Evolutionary conservation across 2,888 invertebrate species (phyloP), one percentile per base, ranked within the genome.

Genomic region (Lagria hirta): DNA sequence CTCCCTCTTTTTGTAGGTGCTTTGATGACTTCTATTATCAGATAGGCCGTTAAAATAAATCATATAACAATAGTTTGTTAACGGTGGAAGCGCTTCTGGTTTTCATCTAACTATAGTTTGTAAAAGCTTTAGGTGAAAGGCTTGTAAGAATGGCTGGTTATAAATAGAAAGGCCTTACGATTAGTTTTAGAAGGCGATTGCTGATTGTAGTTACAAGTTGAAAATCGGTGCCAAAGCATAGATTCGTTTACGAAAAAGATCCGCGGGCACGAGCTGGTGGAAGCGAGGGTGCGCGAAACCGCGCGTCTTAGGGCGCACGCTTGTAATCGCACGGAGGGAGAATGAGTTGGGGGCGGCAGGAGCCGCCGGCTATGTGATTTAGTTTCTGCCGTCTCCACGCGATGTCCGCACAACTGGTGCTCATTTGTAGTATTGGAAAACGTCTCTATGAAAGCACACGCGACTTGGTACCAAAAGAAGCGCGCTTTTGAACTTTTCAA

Each of bases 41-140:
- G 65, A 62, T 64, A 64, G 63, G 63, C 66, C 66, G 65, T 65
- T 63, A 65, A 64, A 60, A 68, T 70, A 69, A 69, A 70, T 69
- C 69, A 69, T 69, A 62, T 65, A 64, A 62, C 65, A 67, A 42
- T 24, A 24, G 27, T 28, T n/a, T n/a, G n/a, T n/a, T n/a, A n/a
- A n/a, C n/a, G n/a, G n/a, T n/a, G n/a, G n/a, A n/a, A n/a, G n/a
- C n/a, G n/a, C n/a, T n/a, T n/a, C n/a, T n/a, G n/a, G n/a, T n/a
- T n/a, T n/a, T n/a, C n/a, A n/a, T n/a, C n/a, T n/a, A n/a, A n/a
- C n/a, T n/a, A n/a, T n/a, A n/a, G n/a, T n/a, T n/a, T n/a, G n/a
- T n/a, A n/a, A n/a, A n/a, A n/a, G n/a, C n/a, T n/a, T n/a, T n/a
- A n/a, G n/a, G n/a, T n/a, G n/a, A n/a, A n/a, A n/a, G n/a, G n/a